Conservation (phyloP, 1,140 invertebrate genomes). For the Pachypsylla venusta region DNA sequence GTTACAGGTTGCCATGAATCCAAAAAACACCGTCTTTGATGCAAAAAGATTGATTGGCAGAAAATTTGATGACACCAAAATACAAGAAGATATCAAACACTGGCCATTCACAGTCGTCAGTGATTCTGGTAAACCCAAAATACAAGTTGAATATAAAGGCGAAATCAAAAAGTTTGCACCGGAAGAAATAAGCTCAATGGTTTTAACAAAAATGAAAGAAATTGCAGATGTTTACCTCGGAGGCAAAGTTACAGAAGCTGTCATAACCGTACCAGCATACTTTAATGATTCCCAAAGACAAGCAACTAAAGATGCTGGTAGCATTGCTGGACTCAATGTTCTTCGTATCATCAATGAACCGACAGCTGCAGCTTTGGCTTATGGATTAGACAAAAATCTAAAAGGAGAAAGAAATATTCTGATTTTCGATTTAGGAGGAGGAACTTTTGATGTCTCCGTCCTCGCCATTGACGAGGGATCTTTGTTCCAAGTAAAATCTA, state of each 20-base stretch:
- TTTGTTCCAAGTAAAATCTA: constrained; percentile 61
- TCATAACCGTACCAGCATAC: constrained; percentile 49
- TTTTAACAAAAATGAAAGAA: constrained; percentile 40
- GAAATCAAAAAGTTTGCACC: constrained; percentile 13
- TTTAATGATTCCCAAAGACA: constrained; percentile 55
- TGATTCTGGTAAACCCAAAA: constrained; percentile 48
- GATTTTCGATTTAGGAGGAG: constrained; percentile 58
- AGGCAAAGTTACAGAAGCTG: constrained; percentile 32
- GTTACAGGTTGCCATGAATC: constrained; percentile 58
- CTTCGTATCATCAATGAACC: constrained; percentile 68
- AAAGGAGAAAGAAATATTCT: constrained; percentile 58
- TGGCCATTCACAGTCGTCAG: constrained; percentile 49
- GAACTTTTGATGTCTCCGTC: constrained; percentile 74
- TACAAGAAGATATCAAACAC: constrained; percentile 45
- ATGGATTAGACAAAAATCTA: constrained; percentile 58
- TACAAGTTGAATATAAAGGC: constrained; percentile 27
- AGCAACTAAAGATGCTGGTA: constrained; percentile 47
- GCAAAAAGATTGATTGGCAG: constrained; percentile 45
- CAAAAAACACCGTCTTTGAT: constrained; percentile 50
- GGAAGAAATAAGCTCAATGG: constrained; percentile 39
- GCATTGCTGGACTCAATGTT: constrained; percentile 51
- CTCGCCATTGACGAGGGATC: constrained; percentile 72
- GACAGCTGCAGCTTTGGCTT: constrained; percentile 60
- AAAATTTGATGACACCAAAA: constrained; percentile 47
- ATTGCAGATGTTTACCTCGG: constrained; percentile 41